These are phyloP conservation scores for Euglossa dilemma DNA, from an alignment of 1,140 invertebrate genomes.

Conservation along the genomic window DNA sequence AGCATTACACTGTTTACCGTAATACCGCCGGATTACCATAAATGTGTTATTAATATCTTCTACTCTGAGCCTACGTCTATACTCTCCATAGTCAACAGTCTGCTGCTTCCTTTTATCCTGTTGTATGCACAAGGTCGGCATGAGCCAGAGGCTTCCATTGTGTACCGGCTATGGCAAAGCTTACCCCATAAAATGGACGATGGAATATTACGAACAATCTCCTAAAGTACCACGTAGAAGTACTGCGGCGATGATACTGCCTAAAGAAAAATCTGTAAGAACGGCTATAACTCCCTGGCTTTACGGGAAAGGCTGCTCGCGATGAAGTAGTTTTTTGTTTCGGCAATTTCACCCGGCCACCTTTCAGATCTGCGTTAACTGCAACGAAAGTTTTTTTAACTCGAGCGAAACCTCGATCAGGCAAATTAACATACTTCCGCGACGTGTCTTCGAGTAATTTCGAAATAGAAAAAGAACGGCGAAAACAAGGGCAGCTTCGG, in stretches of 20 bases:
- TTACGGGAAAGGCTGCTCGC: slow-evolving; percentile 22
- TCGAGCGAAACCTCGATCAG: background rate
- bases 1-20: slow-evolving; percentile 70
- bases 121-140: slow-evolving; percentile 69
- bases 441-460: background rate
- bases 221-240: slow-evolving; percentile 53
- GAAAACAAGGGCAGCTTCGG: no score
- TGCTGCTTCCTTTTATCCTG: slow-evolving; percentile 59
- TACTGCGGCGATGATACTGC: slow-evolving; percentile 52
- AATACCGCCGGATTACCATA: slow-evolving; percentile 71
- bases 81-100: slow-evolving; percentile 59
- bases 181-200: slow-evolving; percentile 67
- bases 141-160: slow-evolving; percentile 63
- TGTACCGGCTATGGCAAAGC: slow-evolving; percentile 61
- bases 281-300: slow-evolving; percentile 55
- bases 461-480: no score
- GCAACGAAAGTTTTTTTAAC: background rate
- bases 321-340: slow-evolving; percentile 35
- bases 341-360: background rate
- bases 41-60: slow-evolving; percentile 77
- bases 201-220: slow-evolving; percentile 67
- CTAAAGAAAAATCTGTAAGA: slow-evolving; percentile 60
- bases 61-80: slow-evolving; percentile 28
- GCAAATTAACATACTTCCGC: background rate
- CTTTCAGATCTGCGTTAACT: background rate